Percentiles rank a stretch among this genome's conserved stretches.
phyloP scores from a whole-genome alignment of 2,113 vertebrate genomes.

The Calypte anna region DNA sequence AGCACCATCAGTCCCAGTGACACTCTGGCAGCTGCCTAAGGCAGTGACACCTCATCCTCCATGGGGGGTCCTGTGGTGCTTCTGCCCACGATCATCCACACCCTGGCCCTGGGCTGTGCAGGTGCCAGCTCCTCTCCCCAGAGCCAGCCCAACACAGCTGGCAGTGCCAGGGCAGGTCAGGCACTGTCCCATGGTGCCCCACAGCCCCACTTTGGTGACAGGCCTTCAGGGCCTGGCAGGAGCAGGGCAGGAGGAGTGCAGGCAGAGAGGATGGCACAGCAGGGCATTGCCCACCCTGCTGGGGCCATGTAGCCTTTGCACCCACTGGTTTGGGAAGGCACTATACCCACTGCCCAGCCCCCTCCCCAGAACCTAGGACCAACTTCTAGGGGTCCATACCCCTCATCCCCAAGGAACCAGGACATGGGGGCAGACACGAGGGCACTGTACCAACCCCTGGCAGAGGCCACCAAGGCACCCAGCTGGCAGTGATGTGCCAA shows the following conservation, averaged over 20 bases:
- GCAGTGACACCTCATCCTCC: not conserved
- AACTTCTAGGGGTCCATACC: fast-evolving
- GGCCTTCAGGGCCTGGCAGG: not conserved
- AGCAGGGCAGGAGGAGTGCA: not conserved
- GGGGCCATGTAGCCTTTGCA: not conserved
- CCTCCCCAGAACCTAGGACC: not conserved
- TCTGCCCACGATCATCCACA: not conserved
- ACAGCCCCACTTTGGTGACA: fast-evolving
- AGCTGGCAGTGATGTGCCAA: not conserved
- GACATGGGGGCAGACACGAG: not conserved
- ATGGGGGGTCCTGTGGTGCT: fast-evolving
- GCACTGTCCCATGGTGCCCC: fast-evolving
- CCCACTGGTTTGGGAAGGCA: not conserved
- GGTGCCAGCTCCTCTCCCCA: not conserved
- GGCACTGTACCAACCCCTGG: not conserved
- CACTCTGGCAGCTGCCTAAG: not conserved
- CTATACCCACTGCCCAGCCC: not conserved
- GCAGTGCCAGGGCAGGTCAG: not conserved
- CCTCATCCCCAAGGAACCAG: fast-evolving
- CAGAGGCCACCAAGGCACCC: not conserved
- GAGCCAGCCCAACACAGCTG: not conserved
- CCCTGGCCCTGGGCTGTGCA: not conserved
- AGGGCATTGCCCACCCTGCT: not conserved
- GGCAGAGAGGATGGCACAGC: not conserved
- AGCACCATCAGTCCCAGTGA: not conserved